Conservation (phyloP, 2,113 vertebrate genomes). For the Amphiprion ocellaris region DNA sequence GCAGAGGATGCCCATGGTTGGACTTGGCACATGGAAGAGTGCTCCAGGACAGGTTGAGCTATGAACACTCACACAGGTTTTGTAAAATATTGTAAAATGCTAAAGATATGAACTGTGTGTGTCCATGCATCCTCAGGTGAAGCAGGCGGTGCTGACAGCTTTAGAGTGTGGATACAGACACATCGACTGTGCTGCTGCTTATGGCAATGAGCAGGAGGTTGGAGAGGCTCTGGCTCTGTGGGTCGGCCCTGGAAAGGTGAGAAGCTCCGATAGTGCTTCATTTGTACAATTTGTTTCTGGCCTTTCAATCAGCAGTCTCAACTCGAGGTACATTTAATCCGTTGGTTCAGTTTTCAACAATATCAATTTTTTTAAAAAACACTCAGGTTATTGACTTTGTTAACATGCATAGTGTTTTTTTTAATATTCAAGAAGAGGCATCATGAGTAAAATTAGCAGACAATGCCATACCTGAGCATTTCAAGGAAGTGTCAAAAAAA, state of each 20-base stretch:
- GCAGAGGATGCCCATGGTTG: constrained; percentile 80
- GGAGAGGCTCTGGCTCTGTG: constrained; percentile 78
- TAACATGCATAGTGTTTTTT: no score
- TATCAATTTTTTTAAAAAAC: no score
- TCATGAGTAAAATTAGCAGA: no score
- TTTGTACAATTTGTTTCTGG: not conserved
- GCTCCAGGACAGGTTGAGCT: constrained; percentile 72
- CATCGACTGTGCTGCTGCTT: constrained; percentile 84
- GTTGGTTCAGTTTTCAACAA: not conserved
- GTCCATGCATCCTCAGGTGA: constrained; percentile 70
- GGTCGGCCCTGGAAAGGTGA: constrained; percentile 81
- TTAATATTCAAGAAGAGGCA: no score
- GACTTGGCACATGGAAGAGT: constrained; percentile 85
- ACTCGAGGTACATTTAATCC: not conserved
- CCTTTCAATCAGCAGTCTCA: not conserved
- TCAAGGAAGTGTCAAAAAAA: no score
- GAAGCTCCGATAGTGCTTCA: not conserved
- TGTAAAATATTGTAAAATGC: not conserved
- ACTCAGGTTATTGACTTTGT: no score
- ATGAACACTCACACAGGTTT: not conserved
- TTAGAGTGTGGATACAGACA: constrained; percentile 84
- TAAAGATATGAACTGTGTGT: not conserved
- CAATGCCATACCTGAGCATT: no score
- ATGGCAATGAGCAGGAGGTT: constrained; percentile 83
- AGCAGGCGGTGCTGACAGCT: constrained; percentile 81